These are phyloP conservation scores for Hapalemur alaotrensis DNA, from an alignment of 2,797 vertebrate genomes.

Conservation along the genomic window DNA sequence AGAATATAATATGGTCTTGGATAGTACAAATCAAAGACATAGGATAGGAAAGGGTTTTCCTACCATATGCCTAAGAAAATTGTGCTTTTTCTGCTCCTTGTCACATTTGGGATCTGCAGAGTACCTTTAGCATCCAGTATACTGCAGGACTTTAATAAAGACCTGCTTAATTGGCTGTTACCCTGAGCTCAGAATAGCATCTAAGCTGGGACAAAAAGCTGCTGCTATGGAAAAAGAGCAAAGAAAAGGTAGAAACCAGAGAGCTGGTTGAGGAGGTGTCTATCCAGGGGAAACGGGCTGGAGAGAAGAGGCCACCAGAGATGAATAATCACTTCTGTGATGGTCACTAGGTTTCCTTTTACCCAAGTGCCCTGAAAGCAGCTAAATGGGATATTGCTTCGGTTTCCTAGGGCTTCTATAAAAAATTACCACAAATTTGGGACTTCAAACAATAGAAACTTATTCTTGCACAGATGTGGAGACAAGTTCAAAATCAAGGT, in stretches of 20 bases:
- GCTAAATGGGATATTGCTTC: neutral
- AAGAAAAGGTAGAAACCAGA: constrained; percentile 28
- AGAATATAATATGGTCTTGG: neutral
- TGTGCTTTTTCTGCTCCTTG: neutral
- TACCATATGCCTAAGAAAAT: neutral
- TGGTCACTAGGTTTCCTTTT: neutral
- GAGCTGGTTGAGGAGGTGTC: neutral
- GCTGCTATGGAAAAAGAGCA: neutral
- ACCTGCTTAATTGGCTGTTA: constrained; percentile 20
- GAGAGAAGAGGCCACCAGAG: neutral
- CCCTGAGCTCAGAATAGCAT: constrained; percentile 8
- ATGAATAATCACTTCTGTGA: neutral
- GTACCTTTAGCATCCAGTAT: neutral
- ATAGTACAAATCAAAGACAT: neutral
- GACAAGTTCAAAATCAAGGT: neutral
- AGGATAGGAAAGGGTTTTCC: neutral
- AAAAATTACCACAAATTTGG: neutral
- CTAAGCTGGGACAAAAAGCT: constrained; percentile 7
- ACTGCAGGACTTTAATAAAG: neutral
- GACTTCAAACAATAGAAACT: neutral
- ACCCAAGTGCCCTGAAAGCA: neutral
- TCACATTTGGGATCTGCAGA: neutral
- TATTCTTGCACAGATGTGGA: neutral
- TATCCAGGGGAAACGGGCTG: neutral
- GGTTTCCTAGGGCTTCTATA: neutral